These are phyloP conservation scores for Cheumatopsyche charites DNA, from an alignment of 1,140 invertebrate species.

Conservation along the genomic window DNA sequence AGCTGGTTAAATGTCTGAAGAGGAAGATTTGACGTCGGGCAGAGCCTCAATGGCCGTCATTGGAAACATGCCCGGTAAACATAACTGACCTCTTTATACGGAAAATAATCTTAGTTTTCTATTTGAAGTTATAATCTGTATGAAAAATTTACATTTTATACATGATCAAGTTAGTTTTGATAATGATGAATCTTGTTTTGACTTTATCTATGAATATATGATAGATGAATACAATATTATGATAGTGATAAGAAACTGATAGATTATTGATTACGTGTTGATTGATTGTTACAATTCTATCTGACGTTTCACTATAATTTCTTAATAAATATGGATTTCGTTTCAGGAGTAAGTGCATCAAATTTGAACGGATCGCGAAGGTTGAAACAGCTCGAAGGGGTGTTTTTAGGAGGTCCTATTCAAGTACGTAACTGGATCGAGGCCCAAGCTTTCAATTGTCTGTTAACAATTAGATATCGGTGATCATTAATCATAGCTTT, in stretches of 20 bases:
- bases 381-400: conserved; percentile 59
- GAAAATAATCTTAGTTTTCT: too few species aligned
- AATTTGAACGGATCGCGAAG: conserved; percentile 51
- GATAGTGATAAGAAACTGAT: too few species aligned
- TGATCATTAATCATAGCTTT: conserved; percentile 10
- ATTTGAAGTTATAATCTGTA: too few species aligned
- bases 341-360: conserved; percentile 52
- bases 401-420: conserved; percentile 57
- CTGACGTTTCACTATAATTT: too few species aligned
- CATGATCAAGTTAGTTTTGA: too few species aligned
- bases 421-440: conserved; percentile 47
- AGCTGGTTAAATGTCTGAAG: conserved; percentile 46
- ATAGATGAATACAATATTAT: too few species aligned
- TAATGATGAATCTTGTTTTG: background rate
- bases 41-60: conserved; percentile 42
- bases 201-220: background rate
- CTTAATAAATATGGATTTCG: too few species aligned
- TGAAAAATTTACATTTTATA: too few species aligned
- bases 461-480: conserved; percentile 42
- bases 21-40: conserved; percentile 40
- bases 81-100: background rate
- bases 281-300: too few species aligned
- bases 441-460: conserved; percentile 16
- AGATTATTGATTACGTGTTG: too few species aligned
- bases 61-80: conserved; percentile 42